These are phyloP conservation scores for Stictonetta naevosa DNA, from an alignment of 2,113 vertebrate species.

Conservation along the genomic window DNA sequence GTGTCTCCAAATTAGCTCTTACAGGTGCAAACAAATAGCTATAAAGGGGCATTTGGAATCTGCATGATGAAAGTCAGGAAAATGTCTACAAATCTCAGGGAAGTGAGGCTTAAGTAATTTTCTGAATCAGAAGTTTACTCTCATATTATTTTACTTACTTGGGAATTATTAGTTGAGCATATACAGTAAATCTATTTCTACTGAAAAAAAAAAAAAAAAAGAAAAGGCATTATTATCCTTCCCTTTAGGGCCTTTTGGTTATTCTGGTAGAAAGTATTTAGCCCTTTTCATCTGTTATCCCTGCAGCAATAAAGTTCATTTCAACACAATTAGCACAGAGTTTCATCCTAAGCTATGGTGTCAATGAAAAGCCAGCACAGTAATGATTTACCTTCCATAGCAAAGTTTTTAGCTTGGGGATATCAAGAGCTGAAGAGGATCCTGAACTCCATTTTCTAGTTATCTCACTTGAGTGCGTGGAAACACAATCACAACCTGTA, in stretches of 20 bases:
- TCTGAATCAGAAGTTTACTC: background rate
- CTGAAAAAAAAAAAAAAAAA: background rate
- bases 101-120: background rate
- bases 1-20: background rate
- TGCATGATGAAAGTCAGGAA: background rate
- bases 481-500: background rate
- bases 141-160: background rate
- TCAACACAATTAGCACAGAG: background rate
- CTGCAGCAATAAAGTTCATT: background rate
- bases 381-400: background rate
- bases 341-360: background rate
- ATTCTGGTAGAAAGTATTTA: background rate
- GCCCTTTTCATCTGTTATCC: background rate
- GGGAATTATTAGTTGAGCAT: background rate
- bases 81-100: background rate
- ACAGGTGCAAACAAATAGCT: background rate
- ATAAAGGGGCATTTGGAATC: background rate
- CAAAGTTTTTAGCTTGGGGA: background rate
- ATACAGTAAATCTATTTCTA: background rate
- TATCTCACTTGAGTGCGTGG: background rate
- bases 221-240: background rate
- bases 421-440: accelerated
- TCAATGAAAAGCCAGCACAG: background rate
- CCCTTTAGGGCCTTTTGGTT: background rate
- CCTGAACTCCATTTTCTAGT: background rate